phyloP scores from a whole-genome alignment of 2,113 vertebrate genomes.

The Solea solea region DNA sequence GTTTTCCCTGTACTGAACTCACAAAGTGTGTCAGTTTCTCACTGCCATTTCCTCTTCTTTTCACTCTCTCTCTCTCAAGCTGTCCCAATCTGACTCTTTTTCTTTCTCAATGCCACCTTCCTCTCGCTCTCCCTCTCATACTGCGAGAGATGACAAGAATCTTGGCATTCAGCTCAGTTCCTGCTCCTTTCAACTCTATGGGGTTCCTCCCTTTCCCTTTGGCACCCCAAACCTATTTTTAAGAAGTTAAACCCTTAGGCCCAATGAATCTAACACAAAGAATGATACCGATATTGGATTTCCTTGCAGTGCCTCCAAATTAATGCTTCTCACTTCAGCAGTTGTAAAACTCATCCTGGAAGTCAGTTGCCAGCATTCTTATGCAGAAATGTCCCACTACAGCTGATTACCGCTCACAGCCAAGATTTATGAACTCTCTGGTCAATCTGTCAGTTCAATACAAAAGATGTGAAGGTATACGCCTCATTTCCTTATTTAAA shows the following conservation, averaged over 20 bases:
- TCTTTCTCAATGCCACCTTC: conserved; percentile 20
- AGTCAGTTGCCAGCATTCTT: conserved; percentile 16
- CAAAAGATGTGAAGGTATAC: conserved; percentile 34
- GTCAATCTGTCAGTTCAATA: conserved; percentile 31
- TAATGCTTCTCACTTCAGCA: conserved; percentile 21
- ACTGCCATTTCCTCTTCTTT: conserved; percentile 11
- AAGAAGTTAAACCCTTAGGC: conserved; percentile 37
- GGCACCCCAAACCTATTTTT: conserved; percentile 32
- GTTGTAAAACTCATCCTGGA: conserved; percentile 35
- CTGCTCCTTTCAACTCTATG: conserved; percentile 49
- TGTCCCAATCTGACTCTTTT: conserved; percentile 13
- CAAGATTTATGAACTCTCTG: conserved; percentile 40
- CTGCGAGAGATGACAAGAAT: conserved; percentile 44
- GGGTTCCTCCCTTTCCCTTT: conserved; percentile 35
- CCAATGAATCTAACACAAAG: conserved; percentile 53
- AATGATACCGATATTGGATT: conserved; percentile 43
- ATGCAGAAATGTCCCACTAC: conserved; percentile 17
- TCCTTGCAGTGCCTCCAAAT: conserved; percentile 32
- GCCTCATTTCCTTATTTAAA: conserved; percentile 56
- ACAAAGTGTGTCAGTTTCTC: conserved; percentile 14
- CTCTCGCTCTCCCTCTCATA: conserved; percentile 8
- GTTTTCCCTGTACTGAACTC: conserved; percentile 8
- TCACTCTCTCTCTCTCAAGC: conserved; percentile 11
- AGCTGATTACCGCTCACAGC: conserved; percentile 9
- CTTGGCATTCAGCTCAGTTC: conserved; percentile 57